Percentiles rank a stretch among this genome's conserved stretches.
phyloP scores from a whole-genome alignment of 2,797 vertebrate genomes.

The Pelodytes ibericus region DNA sequence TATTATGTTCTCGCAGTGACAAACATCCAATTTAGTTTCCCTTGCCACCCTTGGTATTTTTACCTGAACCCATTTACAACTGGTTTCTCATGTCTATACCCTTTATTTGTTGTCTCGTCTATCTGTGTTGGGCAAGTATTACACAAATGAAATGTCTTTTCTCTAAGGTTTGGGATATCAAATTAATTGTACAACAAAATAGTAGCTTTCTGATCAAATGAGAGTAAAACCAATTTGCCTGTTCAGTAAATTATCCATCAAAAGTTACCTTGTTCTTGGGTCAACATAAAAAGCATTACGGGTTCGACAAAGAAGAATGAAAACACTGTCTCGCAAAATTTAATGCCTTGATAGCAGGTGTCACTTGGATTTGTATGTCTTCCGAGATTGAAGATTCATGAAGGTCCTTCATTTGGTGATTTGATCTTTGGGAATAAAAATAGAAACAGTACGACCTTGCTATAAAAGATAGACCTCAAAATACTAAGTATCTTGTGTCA shows the following conservation, averaged over 20 bases:
- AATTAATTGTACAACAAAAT: no score
- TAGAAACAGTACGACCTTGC: slow-evolving; percentile 29
- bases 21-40: no score
- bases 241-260: not conserved
- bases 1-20: no score
- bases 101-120: no score
- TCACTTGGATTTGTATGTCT: slow-evolving; percentile 32
- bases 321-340: slow-evolving; percentile 12
- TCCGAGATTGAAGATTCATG: slow-evolving; percentile 36
- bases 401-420: slow-evolving; percentile 32
- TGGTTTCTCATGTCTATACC: no score
- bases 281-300: slow-evolving; percentile 8
- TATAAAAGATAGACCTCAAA: not conserved
- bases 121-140: no score
- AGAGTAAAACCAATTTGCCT: no score
- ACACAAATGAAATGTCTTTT: no score
- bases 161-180: no score
- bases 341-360: slow-evolving; percentile 21
- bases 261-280: not conserved
- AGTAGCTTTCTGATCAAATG: no score
- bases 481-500: not conserved
- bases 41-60: no score
- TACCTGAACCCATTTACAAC: no score
- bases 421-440: slow-evolving; percentile 44
- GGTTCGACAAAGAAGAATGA: not conserved